Evolutionary conservation across 2,888 invertebrate genomes (phyloP).

Genomic region (Synanthedon tipuliformis): DNA sequence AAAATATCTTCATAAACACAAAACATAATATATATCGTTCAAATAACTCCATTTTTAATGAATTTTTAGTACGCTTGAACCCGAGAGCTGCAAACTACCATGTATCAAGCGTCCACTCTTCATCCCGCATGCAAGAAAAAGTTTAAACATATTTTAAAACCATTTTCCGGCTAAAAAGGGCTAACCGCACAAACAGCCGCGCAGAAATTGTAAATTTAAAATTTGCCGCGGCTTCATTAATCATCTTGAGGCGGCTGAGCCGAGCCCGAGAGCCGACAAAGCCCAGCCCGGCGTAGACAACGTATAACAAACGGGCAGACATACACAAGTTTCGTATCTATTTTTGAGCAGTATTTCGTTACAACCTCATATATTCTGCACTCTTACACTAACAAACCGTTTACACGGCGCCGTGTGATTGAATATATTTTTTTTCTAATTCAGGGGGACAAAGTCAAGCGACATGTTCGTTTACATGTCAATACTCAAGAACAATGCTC

Average conservation of each 20-base stretch:
- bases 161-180: background rate
- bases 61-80: background rate
- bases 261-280: constrained; percentile 32
- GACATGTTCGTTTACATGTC: too few relatives aligned
- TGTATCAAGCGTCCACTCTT: background rate
- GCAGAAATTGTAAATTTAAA: constrained; percentile 28
- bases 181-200: background rate
- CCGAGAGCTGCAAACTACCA: background rate
- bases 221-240: constrained; percentile 39
- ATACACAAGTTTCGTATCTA: constrained; percentile 12
- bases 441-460: too few relatives aligned
- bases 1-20: too few relatives aligned
- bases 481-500: too few relatives aligned
- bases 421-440: too few relatives aligned
- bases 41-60: too few relatives aligned
- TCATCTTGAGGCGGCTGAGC: constrained; percentile 31
- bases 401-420: too few relatives aligned
- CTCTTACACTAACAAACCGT: too few relatives aligned
- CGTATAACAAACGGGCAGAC: constrained; percentile 34
- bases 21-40: too few relatives aligned
- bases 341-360: too few relatives aligned
- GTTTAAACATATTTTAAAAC: background rate
- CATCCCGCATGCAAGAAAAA: background rate
- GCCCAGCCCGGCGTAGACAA: constrained; percentile 35
- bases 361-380: too few relatives aligned